Evolutionary conservation across 1,140 invertebrate species (phyloP), one percentile per base, ranked within the genome.

Genomic region (Brachionus rubens): DNA sequence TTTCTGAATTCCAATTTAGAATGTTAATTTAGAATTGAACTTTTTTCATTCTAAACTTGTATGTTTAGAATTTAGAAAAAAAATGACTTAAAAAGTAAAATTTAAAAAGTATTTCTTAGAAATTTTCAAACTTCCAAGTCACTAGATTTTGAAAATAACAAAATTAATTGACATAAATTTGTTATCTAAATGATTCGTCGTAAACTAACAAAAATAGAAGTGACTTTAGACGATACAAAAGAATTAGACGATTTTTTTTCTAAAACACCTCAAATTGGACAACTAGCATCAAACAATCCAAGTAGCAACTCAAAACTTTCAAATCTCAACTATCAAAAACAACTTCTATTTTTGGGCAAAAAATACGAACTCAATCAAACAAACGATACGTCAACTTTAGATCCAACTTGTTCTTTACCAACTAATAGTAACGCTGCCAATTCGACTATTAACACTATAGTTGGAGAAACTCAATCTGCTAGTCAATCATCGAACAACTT

Each of bases 191-290:
- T 72, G 68, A 72, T 72, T 40, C 46, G 50, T 21, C 43, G 68
- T n/a, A 72, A 72, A 50, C 30, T 72, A 41, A 72, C 68, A n/a
- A 36, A 46, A 48, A 72, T 72, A 12, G 68, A 72, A 72, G 50
- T 72, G 4, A 52, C 68, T 5, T 40, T 72, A 36, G 68, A 72
- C 68, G 68, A 72, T 41, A 72, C 68, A 21, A 72, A 72, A 72
- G 68, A 72, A 41, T 54, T 72, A 41, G 68, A 72, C 68, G 68
- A 72, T 33, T 72, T 72, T 19, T 72, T 72, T 24, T 19, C 30
- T 28, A 48, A 54, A 72, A 54, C 68, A 16, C 46, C 68, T 30
- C 59, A 65, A 65, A 65, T 28, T 12, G 41, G 21, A 24, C 67
- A 70, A 33, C 19, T 24, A 41, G 10, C 26, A 26, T 5, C 47